Base-by-base conservation (phyloP, 1,140 invertebrate species). In the Sitophilus oryzae region DNA sequence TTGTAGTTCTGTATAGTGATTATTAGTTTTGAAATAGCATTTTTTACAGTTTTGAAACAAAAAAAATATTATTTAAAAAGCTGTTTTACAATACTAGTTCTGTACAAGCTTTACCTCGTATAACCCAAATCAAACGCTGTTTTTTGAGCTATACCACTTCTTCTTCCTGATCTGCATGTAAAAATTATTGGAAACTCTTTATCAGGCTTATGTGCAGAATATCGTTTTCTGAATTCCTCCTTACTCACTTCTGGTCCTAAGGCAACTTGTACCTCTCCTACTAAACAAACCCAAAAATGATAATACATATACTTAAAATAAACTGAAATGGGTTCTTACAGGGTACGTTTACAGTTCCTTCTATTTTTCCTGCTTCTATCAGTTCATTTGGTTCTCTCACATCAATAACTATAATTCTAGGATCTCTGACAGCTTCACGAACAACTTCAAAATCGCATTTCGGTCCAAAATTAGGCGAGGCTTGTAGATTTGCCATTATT, bases 401-500 rank as follows among this genome's bases (percentile, higher is more conserved):
- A 16, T 48, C 45, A 18, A 56, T 49, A 21, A 48, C 40, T 30
- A 49, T 42, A 41, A 10, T 36, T 6, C 21, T 41, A 15, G 45
- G 45, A 56, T 56, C 45, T 23, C 42, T 49, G 19, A 23, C 18
- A 23, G 53, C 55, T 51, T 30, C 43, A 44, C 20, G 34, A 51
- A 52, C 38, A 38, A 44, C 34, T 21, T 36, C 48, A 57, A 45
- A 57, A 46, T 51, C 34, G 37, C 53, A 56, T 48, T 47, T 25
- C n/a, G 35, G 42, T n/a, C n/a, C n/a, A n/a, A n/a, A n/a, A n/a
- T n/a, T n/a, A n/a, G n/a, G n/a, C n/a, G n/a, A n/a, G n/a, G n/a
- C n/a, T n/a, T n/a, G n/a, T n/a, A n/a, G n/a, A n/a, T n/a, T n/a
- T n/a, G n/a, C n/a, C n/a, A n/a, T n/a, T n/a, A n/a, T n/a, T n/a